Evolutionary conservation across 2,113 vertebrate species (phyloP).

Genomic region (Nansenia antarctica): DNA sequence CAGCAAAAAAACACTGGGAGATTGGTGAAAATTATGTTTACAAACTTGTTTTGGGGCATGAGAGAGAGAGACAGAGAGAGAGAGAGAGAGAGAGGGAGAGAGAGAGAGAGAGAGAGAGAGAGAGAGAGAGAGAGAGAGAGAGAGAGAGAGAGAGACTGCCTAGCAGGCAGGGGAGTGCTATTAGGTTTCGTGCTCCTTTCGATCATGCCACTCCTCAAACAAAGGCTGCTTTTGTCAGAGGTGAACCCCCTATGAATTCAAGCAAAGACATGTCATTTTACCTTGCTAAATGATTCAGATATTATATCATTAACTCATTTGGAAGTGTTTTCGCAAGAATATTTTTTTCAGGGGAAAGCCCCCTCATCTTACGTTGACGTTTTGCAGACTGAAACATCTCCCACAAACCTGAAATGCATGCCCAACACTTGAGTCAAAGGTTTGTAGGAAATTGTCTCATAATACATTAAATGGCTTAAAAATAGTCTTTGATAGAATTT

Average conservation of each 20-base stretch:
- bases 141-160: not conserved
- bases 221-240: slow-evolving; percentile 69
- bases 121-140: slow-evolving; percentile 2
- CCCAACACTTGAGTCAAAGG: not conserved
- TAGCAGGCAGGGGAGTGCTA: not conserved
- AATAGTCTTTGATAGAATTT: too few relatives aligned
- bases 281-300: slow-evolving; percentile 61
- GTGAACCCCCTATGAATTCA: slow-evolving; percentile 61
- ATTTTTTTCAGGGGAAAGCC: not conserved
- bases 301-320: slow-evolving; percentile 59
- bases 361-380: not conserved
- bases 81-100: not conserved
- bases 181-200: slow-evolving; percentile 69
- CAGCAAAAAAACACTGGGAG: not conserved
- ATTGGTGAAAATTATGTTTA: not conserved
- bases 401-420: not conserved
- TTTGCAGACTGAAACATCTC: not conserved
- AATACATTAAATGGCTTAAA: too few relatives aligned
- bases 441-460: too few relatives aligned
- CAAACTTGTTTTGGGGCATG: not conserved
- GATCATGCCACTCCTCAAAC: slow-evolving; percentile 55
- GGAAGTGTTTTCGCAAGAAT: slow-evolving; percentile 26
- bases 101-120: not conserved
- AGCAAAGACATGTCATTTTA: slow-evolving; percentile 56
- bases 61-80: not conserved